Evolutionary conservation across 1,140 invertebrate genomes (phyloP).

Genomic region (Leptinotarsa lineolata): DNA sequence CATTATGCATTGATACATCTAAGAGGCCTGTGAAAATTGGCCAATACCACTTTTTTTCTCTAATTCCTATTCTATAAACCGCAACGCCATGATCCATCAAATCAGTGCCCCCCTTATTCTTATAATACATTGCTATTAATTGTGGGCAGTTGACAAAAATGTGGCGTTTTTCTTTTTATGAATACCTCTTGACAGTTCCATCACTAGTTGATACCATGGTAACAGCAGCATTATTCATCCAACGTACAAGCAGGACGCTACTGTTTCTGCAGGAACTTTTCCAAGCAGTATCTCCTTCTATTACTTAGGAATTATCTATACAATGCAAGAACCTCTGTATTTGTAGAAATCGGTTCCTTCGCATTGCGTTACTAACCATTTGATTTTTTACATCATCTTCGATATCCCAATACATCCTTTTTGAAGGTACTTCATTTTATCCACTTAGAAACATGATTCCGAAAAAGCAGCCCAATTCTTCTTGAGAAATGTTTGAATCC

Average conservation of each 20-base stretch:
- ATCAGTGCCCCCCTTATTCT: constrained; percentile 14
- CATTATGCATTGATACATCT: constrained; percentile 40
- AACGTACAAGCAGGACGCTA: constrained; percentile 15
- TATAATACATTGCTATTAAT: background rate
- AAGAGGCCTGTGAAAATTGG: constrained; percentile 48
- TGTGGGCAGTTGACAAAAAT: constrained; percentile 19
- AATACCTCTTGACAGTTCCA: constrained; percentile 40
- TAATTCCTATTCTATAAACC: constrained; percentile 51
- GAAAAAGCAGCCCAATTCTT: too few relatives aligned
- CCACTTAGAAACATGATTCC: too few relatives aligned
- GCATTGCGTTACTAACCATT: constrained; percentile 46
- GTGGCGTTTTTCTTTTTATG: constrained; percentile 31
- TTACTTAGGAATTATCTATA: constrained; percentile 32
- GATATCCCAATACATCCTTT: constrained; percentile 48
- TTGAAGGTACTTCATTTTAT: constrained; percentile 36
- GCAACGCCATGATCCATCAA: constrained; percentile 44
- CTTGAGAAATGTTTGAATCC: too few relatives aligned
- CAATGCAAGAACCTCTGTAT: constrained; percentile 48
- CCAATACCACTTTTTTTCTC: constrained; percentile 53
- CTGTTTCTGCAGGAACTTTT: constrained; percentile 28
- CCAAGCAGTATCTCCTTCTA: constrained; percentile 26
- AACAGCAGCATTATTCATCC: constrained; percentile 33
- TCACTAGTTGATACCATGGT: constrained; percentile 40
- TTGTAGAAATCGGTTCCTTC: constrained; percentile 47
- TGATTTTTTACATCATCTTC: constrained; percentile 48